Percentiles rank a stretch among this genome's conserved stretches.
These are phyloP conservation scores for Limenitis camilla DNA, from an alignment of 2,888 invertebrate genomes.

Conservation along the genomic window DNA sequence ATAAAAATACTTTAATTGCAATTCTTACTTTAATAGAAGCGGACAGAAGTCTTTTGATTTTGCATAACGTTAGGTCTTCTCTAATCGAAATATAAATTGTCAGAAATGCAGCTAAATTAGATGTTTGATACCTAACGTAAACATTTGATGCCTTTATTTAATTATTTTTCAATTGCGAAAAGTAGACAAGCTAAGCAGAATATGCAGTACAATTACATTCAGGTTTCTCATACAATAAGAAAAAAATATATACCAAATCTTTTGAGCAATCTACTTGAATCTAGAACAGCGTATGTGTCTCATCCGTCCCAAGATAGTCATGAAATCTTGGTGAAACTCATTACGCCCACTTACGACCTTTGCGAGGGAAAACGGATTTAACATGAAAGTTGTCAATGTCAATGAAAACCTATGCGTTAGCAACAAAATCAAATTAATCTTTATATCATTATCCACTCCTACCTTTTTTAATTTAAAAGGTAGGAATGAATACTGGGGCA, in stretches of 20 bases:
- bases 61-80: too few relatives aligned
- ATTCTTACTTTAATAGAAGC: too few relatives aligned
- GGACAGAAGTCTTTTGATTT: too few relatives aligned
- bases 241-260: neutral
- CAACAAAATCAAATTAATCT: neutral
- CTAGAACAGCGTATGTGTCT: neutral
- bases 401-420: neutral
- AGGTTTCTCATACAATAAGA: slow-evolving; percentile 2
- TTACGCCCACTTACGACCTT: neutral
- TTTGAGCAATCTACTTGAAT: slow-evolving; percentile 5
- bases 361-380: neutral
- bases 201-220: neutral
- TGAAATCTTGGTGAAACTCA: neutral
- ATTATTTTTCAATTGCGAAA: neutral
- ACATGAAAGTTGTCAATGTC: neutral
- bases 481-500: too few relatives aligned
- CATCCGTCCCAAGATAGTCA: slow-evolving; percentile 1
- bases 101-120: too few relatives aligned
- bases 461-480: too few relatives aligned
- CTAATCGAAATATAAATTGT: too few relatives aligned
- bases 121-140: too few relatives aligned
- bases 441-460: too few relatives aligned
- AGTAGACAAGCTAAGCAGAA: neutral
- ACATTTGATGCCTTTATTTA: neutral
- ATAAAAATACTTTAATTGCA: too few relatives aligned